These are phyloP conservation scores for Gonatopus flavifemur DNA, from an alignment of 1,140 invertebrate genomes.

Conservation along the genomic window DNA sequence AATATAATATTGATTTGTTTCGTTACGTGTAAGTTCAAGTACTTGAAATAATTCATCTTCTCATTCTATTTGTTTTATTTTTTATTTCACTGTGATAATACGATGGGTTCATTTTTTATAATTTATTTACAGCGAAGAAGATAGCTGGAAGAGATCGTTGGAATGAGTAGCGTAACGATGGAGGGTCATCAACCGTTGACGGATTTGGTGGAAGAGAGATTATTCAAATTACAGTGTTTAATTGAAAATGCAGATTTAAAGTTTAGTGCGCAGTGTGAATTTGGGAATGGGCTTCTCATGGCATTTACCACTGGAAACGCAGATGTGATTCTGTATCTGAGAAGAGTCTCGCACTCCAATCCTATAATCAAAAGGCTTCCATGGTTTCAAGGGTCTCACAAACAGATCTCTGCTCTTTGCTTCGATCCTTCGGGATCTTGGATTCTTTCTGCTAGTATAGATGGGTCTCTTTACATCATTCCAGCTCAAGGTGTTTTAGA, in stretches of 20 bases:
- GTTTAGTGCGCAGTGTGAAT: slow-evolving; percentile 44
- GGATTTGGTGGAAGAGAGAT: slow-evolving; percentile 31
- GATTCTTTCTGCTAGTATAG: slow-evolving; percentile 66
- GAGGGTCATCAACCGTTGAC: slow-evolving; percentile 20
- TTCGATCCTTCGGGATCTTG: slow-evolving; percentile 72
- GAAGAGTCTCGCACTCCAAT: slow-evolving; percentile 32
- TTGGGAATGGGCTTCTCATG: slow-evolving; percentile 43
- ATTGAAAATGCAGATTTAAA: slow-evolving; percentile 51
- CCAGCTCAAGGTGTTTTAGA: slow-evolving; percentile 64
- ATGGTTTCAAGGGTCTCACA: slow-evolving; percentile 66
- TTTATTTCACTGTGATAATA: too few relatives aligned
- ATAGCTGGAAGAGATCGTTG: too few relatives aligned
- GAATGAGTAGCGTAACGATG: too few relatives aligned
- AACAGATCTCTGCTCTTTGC: slow-evolving; percentile 66
- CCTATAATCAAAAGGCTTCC: slow-evolving; percentile 68
- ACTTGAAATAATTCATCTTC: too few relatives aligned
- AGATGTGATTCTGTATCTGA: slow-evolving; percentile 52
- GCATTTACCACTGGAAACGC: slow-evolving; percentile 45
- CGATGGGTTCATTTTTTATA: too few relatives aligned
- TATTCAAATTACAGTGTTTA: slow-evolving; percentile 52
- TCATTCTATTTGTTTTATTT: too few relatives aligned
- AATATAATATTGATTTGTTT: too few relatives aligned
- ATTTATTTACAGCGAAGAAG: too few relatives aligned
- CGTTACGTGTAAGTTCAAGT: too few relatives aligned
- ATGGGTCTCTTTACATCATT: slow-evolving; percentile 65